Base-by-base conservation (phyloP, 2,888 invertebrate genomes). In the Dromius quadrimaculatus region DNA sequence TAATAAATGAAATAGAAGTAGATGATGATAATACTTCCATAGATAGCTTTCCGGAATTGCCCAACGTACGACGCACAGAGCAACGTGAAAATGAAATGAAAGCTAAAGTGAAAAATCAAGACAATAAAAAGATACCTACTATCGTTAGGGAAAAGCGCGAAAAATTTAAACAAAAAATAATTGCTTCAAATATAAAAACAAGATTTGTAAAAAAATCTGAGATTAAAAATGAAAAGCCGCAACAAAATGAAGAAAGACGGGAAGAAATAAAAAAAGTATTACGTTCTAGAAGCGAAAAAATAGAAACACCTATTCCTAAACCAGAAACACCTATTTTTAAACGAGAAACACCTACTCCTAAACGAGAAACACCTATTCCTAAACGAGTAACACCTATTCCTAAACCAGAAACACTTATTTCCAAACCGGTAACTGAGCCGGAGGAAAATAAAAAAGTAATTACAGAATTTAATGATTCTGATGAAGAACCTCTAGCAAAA, bases 1-100 rank as follows among this genome's bases (percentile, higher is more conserved):
- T 91, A 61, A 87, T 88, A 15, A 84, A 87, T 74, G 88, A 88
- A 20, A 88, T 87, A 59, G 85, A 87, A 71, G 85, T 87, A 19
- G 87, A 88, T 73, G 89, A 88, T 23, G 89, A 89, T 76, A 87
- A 87, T 76, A 77, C 86, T 8, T 90, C 90, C 0, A 80, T 89
- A 19, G 88, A 88, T 74, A 90, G 89, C 79, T 90, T 88, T 79
- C 88, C 89, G 0, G 90, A 90, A 76, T 80, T 89, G 36, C 89
- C 90, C 1, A 89, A 88, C 77, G 87, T 87, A 0, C 86, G 87
- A 66, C 85, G 86, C 80, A 87, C 85, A 64, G 86, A 87, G 75
- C 87, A 87, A 79, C 82, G 86, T 75, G 89, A 88, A 75, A 85
- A 81, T 73, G 87, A 88, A 77, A 78, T 87, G 9, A 88, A 87